A percentile compares a stretch with the other conserved stretches of the same genome.
These are phyloP conservation scores for Magallana gigas DNA, from an alignment of 1,140 invertebrate species.

Conservation along the genomic window DNA sequence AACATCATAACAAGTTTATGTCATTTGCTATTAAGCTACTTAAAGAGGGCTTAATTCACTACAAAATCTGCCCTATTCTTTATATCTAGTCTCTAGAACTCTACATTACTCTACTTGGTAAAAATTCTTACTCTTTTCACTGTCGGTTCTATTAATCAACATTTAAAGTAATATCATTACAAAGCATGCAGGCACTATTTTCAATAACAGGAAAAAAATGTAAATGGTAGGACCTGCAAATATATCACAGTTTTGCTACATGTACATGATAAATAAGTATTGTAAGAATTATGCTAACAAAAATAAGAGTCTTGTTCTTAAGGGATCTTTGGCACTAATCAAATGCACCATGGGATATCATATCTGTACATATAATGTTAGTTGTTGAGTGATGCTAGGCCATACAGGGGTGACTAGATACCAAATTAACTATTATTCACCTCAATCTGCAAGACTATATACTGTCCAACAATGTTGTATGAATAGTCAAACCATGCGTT, in stretches of 20 bases:
- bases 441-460: background rate
- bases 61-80: constrained; percentile 7
- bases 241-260: too few relatives aligned
- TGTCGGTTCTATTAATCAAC: constrained; percentile 18
- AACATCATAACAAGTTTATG: background rate
- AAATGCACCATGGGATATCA: constrained; percentile 32
- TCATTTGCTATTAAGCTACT: background rate
- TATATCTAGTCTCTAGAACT: background rate
- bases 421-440: background rate
- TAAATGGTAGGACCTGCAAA: too few relatives aligned
- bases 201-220: background rate
- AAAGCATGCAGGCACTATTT: background rate
- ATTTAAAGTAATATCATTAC: background rate
- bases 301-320: background rate
- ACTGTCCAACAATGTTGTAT: background rate
- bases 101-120: background rate
- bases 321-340: constrained; percentile 9
- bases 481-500: constrained; percentile 7
- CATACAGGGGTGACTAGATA: constrained; percentile 1
- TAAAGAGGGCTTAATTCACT: background rate
- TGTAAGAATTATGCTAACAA: background rate
- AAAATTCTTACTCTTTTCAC: constrained; percentile 14
- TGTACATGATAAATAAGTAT: too few relatives aligned
- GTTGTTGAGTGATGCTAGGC: background rate
- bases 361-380: background rate